Percentiles rank a stretch among this genome's conserved stretches.
phyloP scores from a whole-genome alignment of 2,113 vertebrate genomes.

The Siniperca chuatsi region DNA sequence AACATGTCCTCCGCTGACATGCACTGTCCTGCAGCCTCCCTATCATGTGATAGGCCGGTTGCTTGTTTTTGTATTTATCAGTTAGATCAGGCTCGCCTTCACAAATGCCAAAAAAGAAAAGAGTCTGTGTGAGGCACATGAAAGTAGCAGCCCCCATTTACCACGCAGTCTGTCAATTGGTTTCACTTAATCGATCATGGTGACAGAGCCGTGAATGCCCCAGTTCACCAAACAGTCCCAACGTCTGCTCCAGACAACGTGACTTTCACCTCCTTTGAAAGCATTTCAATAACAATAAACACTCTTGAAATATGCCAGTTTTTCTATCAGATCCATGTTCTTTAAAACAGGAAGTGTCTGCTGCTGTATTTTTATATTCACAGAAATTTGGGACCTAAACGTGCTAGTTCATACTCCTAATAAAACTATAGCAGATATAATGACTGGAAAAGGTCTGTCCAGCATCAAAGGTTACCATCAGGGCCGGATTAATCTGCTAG shows the following conservation, averaged over 20 bases:
- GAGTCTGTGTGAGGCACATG: conserved; percentile 74
- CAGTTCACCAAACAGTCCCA: conserved; percentile 33
- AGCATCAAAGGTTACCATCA: not conserved
- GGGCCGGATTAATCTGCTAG: not conserved
- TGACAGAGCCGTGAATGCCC: conserved; percentile 65
- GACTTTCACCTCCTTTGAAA: not conserved
- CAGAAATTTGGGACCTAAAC: not conserved
- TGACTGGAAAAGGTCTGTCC: not conserved
- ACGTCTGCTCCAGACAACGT: not conserved
- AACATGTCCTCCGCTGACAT: conserved; percentile 48
- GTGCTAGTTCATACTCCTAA: not conserved
- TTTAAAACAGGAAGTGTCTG: not conserved
- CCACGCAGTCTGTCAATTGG: conserved; percentile 76
- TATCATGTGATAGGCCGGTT: conserved; percentile 77
- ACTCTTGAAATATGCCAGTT: not conserved
- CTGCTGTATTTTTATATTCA: not conserved
- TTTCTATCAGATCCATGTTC: not conserved
- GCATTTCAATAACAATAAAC: not conserved
- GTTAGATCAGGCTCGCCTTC: conserved; percentile 70
- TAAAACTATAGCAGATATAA: not conserved
- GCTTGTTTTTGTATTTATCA: conserved; percentile 75
- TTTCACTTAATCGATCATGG: conserved; percentile 79
- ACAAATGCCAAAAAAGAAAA: conserved; percentile 75
- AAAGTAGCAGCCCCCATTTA: conserved; percentile 74
- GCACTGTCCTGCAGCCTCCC: conserved; percentile 45